Conservation (phyloP, 1,140 invertebrate genomes). For the Helicoverpa zea region DNA sequence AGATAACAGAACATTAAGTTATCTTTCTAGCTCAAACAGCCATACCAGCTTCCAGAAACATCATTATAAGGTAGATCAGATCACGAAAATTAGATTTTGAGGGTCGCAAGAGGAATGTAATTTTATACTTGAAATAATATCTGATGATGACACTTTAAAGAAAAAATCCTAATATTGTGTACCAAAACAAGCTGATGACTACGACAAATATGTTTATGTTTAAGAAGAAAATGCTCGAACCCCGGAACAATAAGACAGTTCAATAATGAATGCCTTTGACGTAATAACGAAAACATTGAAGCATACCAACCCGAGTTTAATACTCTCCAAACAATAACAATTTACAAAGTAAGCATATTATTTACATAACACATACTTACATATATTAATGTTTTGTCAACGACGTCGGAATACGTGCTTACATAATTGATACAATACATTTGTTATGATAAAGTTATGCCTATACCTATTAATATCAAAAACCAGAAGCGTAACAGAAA, state of each 20-base stretch:
- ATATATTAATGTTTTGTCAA: background rate
- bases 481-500: background rate
- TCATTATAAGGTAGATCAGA: too few relatives aligned
- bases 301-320: slow-evolving; percentile 2
- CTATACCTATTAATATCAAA: background rate
- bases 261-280: slow-evolving; percentile 11
- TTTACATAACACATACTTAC: slow-evolving; percentile 7
- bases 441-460: background rate
- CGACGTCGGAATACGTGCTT: background rate
- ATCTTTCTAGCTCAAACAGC: too few relatives aligned
- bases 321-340: slow-evolving; percentile 21
- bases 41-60: too few relatives aligned
- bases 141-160: too few relatives aligned
- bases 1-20: too few relatives aligned
- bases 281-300: slow-evolving; percentile 9
- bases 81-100: too few relatives aligned
- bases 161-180: too few relatives aligned
- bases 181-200: too few relatives aligned
- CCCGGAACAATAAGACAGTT: slow-evolving; percentile 1
- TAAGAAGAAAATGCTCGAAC: background rate
- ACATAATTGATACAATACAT: slow-evolving; percentile 1
- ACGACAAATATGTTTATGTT: background rate
- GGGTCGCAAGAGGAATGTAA: too few relatives aligned
- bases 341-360: background rate
- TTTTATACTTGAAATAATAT: too few relatives aligned